A percentile compares a stretch with the other conserved stretches of the same genome.
These are phyloP conservation scores for Mycalesis mineus DNA, from an alignment of 2,888 invertebrate genomes.

Conservation along the genomic window DNA sequence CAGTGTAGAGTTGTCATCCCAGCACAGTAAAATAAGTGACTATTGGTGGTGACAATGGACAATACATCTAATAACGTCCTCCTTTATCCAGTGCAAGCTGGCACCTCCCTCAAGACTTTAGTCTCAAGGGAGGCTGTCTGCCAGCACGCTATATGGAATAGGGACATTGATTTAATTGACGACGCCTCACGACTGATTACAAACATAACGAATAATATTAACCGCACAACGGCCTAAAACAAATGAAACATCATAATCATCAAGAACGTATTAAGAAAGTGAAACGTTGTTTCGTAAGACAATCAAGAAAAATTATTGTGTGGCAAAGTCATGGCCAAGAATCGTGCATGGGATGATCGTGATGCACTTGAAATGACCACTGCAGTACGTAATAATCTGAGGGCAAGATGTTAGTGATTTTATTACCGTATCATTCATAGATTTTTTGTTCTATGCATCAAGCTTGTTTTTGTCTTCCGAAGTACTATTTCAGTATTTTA, in stretches of 20 bases:
- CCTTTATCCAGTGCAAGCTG: no score
- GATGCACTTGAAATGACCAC: slow-evolving; percentile 61
- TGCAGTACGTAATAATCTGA: slow-evolving; percentile 21
- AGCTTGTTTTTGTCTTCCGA: not conserved
- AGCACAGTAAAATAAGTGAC: no score
- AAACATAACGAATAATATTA: not conserved
- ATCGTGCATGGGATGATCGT: slow-evolving; percentile 59
- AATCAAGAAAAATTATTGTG: slow-evolving; percentile 51
- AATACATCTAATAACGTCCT: no score
- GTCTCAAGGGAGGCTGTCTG: no score
- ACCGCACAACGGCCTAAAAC: slow-evolving; percentile 7
- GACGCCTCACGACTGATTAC: not conserved
- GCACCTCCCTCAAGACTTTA: no score
- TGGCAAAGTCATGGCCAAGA: slow-evolving; percentile 69
- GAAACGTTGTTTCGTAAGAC: slow-evolving; percentile 39
- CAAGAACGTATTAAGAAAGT: slow-evolving; percentile 5
- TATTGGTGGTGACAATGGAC: no score
- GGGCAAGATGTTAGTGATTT: slow-evolving; percentile 6
- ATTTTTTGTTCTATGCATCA: not conserved
- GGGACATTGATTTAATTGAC: not conserved
- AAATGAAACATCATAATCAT: slow-evolving; percentile 11
- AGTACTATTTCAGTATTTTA: no score
- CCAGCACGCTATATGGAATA: no score
- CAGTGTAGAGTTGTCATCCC: no score
- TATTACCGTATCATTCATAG: not conserved